These are phyloP conservation scores for Perognathus longimembris DNA, from an alignment of 2,113 vertebrate genomes.

Conservation along the genomic window DNA sequence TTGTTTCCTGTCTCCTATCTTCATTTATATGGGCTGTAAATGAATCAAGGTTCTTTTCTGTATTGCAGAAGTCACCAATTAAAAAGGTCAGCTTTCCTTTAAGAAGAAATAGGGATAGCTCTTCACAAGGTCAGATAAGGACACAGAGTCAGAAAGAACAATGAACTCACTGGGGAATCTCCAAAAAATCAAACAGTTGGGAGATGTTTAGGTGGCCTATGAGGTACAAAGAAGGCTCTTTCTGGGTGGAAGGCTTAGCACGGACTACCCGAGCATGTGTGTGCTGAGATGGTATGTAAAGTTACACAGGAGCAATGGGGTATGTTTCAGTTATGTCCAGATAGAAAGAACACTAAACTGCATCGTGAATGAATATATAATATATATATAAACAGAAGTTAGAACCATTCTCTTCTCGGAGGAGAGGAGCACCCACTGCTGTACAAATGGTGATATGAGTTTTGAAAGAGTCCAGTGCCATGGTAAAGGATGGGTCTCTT, in stretches of 20 bases:
- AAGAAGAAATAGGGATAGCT: not conserved
- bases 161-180: not conserved
- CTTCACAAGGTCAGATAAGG: not conserved
- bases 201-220: not conserved
- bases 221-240: not conserved
- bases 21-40: not conserved
- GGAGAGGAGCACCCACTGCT: no score
- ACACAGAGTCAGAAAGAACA: not conserved
- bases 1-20: not conserved
- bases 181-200: not conserved
- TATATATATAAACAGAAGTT: not conserved
- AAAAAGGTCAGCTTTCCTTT: not conserved
- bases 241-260: not conserved
- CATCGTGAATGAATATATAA: no score
- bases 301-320: not conserved
- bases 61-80: not conserved
- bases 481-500: not conserved
- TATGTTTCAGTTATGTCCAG: accelerated
- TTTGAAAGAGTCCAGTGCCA: not conserved
- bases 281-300: not conserved
- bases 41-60: not conserved
- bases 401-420: not conserved
- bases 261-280: accelerated
- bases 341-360: not conserved
- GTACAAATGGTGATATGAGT: not conserved